phyloP scores from a whole-genome alignment of 2,888 invertebrate genomes.

The Dichetophora obliterata region DNA sequence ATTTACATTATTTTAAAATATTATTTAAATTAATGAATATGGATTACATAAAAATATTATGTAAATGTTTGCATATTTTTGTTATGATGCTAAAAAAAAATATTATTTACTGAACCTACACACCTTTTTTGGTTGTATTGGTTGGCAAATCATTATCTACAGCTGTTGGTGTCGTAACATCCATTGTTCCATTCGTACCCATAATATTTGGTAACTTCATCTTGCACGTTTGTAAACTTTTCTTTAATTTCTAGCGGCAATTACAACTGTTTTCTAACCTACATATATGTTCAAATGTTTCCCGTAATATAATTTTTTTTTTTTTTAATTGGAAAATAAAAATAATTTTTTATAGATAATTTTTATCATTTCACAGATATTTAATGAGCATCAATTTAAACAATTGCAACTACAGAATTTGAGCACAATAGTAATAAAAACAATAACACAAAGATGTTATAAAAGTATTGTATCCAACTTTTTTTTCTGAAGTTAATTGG shows the following conservation, averaged over 20 bases:
- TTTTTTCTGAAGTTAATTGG: not conserved
- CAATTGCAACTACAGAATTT: not conserved
- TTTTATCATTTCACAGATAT: constrained; percentile 20
- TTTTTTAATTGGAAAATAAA: not conserved
- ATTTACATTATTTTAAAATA: too few species aligned
- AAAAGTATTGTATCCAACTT: not conserved
- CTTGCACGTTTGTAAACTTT: not conserved
- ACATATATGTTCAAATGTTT: not conserved
- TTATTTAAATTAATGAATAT: too few species aligned
- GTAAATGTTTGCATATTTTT: too few species aligned
- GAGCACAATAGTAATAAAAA: not conserved
- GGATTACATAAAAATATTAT: too few species aligned
- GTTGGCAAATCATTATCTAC: constrained; percentile 34
- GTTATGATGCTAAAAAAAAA: too few species aligned
- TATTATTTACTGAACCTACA: not conserved
- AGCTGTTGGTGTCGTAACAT: constrained; percentile 32
- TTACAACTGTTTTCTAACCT: not conserved
- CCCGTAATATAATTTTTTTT: not conserved
- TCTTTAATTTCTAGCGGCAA: not conserved
- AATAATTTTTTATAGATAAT: not conserved
- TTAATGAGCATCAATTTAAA: not conserved
- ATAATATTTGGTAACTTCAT: constrained; percentile 48
- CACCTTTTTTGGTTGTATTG: constrained; percentile 44
- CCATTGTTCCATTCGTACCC: constrained; percentile 45
- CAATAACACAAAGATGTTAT: not conserved